Evolutionary conservation across 2,888 invertebrate genomes (phyloP).

Genomic region (Dryobotodes eremita): DNA sequence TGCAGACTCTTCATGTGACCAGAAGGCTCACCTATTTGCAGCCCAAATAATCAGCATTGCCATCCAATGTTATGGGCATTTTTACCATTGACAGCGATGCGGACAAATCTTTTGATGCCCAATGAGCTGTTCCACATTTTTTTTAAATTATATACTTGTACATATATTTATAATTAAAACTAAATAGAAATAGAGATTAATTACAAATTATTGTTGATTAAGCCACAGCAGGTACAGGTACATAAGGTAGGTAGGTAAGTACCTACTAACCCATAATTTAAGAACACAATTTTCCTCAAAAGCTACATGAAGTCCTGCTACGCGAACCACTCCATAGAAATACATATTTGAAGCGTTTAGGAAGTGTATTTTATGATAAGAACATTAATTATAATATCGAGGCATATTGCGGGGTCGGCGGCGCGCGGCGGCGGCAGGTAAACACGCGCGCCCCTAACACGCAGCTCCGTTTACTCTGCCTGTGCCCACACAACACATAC

Average conservation of each 20-base stretch:
- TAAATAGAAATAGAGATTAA: neutral
- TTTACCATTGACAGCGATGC: neutral
- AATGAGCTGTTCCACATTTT: neutral
- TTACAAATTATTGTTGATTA: neutral
- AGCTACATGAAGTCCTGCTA: neutral
- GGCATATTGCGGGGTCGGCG: slow-evolving; percentile 24
- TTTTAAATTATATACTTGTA: neutral
- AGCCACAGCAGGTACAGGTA: neutral
- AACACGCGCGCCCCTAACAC: slow-evolving; percentile 57
- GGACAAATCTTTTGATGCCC: neutral
- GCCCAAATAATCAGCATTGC: neutral
- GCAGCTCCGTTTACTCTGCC: slow-evolving; percentile 7
- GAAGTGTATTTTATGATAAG: slow-evolving; percentile 60
- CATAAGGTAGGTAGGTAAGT: neutral
- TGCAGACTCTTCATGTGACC: neutral
- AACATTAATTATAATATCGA: slow-evolving; percentile 59
- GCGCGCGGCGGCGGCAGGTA: slow-evolving; percentile 36
- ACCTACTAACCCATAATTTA: neutral
- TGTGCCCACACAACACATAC: slow-evolving; percentile 42
- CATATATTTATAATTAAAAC: neutral
- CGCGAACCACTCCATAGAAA: neutral
- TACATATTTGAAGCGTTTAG: slow-evolving; percentile 29
- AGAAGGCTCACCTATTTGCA: no score
- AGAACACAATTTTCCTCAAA: slow-evolving; percentile 12
- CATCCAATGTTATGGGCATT: neutral